Percentiles rank a stretch among this genome's conserved stretches.
These are phyloP conservation scores for Sebastes vulpes DNA, from an alignment of 2,797 vertebrate species.

Conservation along the genomic window DNA sequence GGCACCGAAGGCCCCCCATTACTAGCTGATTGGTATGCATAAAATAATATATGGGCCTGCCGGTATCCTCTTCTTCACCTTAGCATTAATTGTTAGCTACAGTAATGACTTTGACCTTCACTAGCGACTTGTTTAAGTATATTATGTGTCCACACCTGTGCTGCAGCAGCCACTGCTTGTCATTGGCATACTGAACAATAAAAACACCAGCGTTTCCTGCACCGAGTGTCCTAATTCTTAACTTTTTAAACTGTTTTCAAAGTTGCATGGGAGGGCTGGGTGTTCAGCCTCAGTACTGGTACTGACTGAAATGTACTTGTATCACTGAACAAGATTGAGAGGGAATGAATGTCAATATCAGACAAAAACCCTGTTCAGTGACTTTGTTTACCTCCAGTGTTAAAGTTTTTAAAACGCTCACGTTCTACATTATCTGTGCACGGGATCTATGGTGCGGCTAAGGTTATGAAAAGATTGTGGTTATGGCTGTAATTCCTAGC, in stretches of 20 bases:
- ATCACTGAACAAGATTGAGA: not conserved
- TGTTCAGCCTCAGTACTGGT: not conserved
- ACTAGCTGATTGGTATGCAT: conserved; percentile 77
- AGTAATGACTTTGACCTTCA: conserved; percentile 82
- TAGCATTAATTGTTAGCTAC: conserved; percentile 74
- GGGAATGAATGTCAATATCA: not conserved
- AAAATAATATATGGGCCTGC: conserved; percentile 65
- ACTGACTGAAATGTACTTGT: not conserved
- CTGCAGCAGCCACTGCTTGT: conserved; percentile 32
- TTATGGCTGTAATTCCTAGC: not conserved
- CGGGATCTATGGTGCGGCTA: not conserved
- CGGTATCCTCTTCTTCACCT: conserved; percentile 75
- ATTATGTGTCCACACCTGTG: conserved; percentile 50
- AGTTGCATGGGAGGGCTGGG: not conserved
- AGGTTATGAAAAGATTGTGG: not conserved
- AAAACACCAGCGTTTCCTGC: conserved; percentile 10
- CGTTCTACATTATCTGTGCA: not conserved
- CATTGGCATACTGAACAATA: not conserved
- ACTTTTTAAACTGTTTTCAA: conserved; percentile 1
- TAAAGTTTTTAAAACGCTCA: not conserved
- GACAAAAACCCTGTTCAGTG: too few relatives aligned
- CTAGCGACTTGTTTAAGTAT: conserved; percentile 50
- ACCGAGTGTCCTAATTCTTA: not conserved
- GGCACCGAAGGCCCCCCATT: conserved; percentile 44
- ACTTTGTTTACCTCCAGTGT: too few relatives aligned